These are phyloP conservation scores for Euphysa ruthae DNA, from an alignment of 30 jellyfish, hydroid and myxozoan genomes.

Conservation along the genomic window DNA sequence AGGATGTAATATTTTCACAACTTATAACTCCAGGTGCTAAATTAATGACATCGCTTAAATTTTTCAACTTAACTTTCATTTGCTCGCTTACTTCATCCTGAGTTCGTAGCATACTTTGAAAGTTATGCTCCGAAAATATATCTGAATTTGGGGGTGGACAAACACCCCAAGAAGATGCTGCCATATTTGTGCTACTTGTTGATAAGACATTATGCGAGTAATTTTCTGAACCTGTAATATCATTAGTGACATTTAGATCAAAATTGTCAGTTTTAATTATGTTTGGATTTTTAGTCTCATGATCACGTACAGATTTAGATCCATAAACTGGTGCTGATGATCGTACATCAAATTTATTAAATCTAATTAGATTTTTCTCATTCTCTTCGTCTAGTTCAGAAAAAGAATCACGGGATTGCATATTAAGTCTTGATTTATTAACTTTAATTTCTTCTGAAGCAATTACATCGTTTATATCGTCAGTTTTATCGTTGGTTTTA, in stretches of 20 bases:
- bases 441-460: slow-evolving; percentile 19
- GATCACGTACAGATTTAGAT: slow-evolving; percentile 63
- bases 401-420: too few species aligned
- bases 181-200: background rate
- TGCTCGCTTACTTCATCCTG: slow-evolving; percentile 68
- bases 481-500: too few species aligned
- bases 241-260: background rate
- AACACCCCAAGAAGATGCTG: slow-evolving; percentile 48
- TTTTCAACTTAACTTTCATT: slow-evolving; percentile 30
- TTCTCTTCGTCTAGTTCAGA: too few species aligned
- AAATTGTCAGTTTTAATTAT: background rate
- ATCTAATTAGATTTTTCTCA: slow-evolving; percentile 17
- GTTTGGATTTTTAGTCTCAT: slow-evolving; percentile 23
- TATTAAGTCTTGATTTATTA: too few species aligned
- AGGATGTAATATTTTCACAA: too few species aligned
- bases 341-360: slow-evolving; percentile 52
- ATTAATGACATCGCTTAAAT: background rate
- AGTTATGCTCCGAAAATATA: slow-evolving; percentile 42
- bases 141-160: slow-evolving; percentile 68
- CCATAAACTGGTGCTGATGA: slow-evolving; percentile 95
- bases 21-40: too few species aligned
- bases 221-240: background rate
- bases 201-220: background rate
- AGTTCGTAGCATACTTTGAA: slow-evolving; percentile 47
- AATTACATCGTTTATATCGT: too few species aligned